These are phyloP conservation scores for Nesometra sesokonis DNA, from an alignment of 35 echinoderm and acorn worm species.

Conservation along the genomic window DNA sequence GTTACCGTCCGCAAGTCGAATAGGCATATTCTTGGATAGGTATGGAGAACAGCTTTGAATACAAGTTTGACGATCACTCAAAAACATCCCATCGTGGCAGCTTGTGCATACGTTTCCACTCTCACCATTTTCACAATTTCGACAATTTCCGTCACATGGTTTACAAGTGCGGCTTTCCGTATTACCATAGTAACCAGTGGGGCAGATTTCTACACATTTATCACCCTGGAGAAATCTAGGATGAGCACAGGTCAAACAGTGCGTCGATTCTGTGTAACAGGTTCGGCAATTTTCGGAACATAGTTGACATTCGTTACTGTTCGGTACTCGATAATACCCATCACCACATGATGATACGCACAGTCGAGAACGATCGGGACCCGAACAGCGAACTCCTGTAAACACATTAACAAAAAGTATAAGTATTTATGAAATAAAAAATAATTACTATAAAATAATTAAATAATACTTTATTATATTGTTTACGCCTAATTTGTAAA, in stretches of 20 bases:
- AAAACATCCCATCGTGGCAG: slow-evolving; percentile 40
- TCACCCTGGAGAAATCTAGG: slow-evolving; percentile 51
- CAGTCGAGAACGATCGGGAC: slow-evolving; percentile 65
- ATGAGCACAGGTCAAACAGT: slow-evolving; percentile 50
- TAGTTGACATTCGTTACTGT: slow-evolving; percentile 43
- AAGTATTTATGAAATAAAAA: not conserved
- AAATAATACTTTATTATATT: not conserved
- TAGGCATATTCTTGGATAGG: slow-evolving; percentile 59
- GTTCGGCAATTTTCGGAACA: slow-evolving; percentile 48
- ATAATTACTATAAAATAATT: not conserved
- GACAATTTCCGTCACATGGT: slow-evolving; percentile 49
- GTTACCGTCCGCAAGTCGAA: slow-evolving; percentile 54
- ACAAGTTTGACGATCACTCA: slow-evolving; percentile 16
- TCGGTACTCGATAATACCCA: slow-evolving; percentile 54
- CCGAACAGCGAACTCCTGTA: slow-evolving; percentile 75
- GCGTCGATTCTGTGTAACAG: slow-evolving; percentile 28
- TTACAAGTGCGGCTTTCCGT: slow-evolving; percentile 35
- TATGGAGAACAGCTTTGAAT: slow-evolving; percentile 19
- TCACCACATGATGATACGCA: slow-evolving; percentile 73
- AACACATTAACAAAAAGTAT: not conserved
- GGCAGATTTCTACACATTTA: slow-evolving; percentile 50
- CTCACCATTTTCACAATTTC: slow-evolving; percentile 56
- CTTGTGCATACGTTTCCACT: slow-evolving; percentile 51
- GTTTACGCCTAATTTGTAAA: not conserved
- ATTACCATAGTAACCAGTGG: slow-evolving; percentile 49